Conservation (phyloP, 2,888 invertebrate genomes). For the Sarcophaga rosellei region DNA sequence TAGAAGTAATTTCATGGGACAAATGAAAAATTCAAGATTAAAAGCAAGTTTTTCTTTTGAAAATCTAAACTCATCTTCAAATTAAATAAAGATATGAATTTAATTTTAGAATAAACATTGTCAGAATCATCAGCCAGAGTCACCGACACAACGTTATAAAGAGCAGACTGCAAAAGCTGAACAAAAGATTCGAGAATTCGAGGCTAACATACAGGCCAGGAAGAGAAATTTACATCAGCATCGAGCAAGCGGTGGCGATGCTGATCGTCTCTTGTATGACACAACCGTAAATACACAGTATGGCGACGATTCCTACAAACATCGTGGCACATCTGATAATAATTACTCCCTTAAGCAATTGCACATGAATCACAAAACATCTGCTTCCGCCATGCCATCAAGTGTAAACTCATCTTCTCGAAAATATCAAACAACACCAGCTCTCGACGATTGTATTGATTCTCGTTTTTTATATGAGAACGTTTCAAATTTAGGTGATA, state of each 20-base stretch:
- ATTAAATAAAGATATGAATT: background rate
- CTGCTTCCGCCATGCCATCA: background rate
- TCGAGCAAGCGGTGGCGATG: constrained; percentile 67
- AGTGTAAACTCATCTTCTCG: background rate
- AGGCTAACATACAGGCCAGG: background rate
- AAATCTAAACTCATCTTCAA: background rate
- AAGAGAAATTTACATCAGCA: constrained; percentile 13
- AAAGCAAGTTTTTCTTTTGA: constrained; percentile 13
- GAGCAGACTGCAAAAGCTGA: constrained; percentile 40
- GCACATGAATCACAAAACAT: constrained; percentile 11
- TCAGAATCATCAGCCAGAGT: background rate
- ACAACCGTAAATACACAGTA: background rate
- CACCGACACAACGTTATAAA: constrained; percentile 39
- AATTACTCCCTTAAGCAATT: constrained; percentile 13
- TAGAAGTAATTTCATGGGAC: constrained; percentile 62
- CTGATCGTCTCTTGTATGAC: constrained; percentile 65
- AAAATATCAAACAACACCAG: constrained; percentile 31
- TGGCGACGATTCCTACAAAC: constrained; percentile 46
- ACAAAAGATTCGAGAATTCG: constrained; percentile 28
- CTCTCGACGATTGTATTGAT: constrained; percentile 13
- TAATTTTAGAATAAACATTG: constrained; percentile 12
- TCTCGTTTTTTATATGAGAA: constrained; percentile 56
- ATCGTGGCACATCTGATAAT: constrained; percentile 6
- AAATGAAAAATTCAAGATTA: constrained; percentile 21
- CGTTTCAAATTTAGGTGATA: constrained; percentile 61